Evolutionary conservation across 2,888 invertebrate genomes (phyloP).

Genomic region (Tenthredo scrophulariae): DNA sequence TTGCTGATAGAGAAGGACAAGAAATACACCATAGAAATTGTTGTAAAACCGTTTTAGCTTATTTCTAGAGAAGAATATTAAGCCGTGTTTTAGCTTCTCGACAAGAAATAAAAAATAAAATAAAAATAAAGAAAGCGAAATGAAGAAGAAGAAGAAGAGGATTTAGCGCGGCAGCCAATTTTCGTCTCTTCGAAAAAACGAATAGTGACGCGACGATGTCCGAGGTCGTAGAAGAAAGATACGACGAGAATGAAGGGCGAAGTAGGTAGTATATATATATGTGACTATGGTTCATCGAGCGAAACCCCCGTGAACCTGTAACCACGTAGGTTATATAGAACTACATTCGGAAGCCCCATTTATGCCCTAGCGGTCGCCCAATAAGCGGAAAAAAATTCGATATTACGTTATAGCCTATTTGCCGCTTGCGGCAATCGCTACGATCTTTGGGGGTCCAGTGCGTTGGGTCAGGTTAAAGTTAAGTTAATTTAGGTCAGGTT

Average conservation of each 20-base stretch:
- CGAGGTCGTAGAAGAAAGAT: neutral
- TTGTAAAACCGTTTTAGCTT: neutral
- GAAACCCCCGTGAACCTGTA: conserved; percentile 43
- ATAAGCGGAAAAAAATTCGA: conserved; percentile 50
- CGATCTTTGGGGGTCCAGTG: neutral
- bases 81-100: neutral
- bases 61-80: neutral
- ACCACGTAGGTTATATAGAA: conserved; percentile 26
- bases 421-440: neutral
- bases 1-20: neutral
- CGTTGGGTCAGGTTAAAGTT: conserved; percentile 18
- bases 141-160: neutral
- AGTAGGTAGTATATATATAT: neutral
- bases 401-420: conserved; percentile 42
- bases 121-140: neutral
- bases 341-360: conserved; percentile 49
- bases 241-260: conserved; percentile 11
- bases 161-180: conserved; percentile 30
- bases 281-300: conserved; percentile 22
- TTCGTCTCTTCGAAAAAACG: neutral
- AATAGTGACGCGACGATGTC: conserved; percentile 15
- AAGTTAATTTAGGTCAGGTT: neutral
- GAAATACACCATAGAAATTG: neutral
- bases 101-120: neutral
- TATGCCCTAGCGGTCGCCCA: conserved; percentile 47